Conservation (phyloP, 2,888 invertebrate genomes). For the Prionchulus punctatus region DNA sequence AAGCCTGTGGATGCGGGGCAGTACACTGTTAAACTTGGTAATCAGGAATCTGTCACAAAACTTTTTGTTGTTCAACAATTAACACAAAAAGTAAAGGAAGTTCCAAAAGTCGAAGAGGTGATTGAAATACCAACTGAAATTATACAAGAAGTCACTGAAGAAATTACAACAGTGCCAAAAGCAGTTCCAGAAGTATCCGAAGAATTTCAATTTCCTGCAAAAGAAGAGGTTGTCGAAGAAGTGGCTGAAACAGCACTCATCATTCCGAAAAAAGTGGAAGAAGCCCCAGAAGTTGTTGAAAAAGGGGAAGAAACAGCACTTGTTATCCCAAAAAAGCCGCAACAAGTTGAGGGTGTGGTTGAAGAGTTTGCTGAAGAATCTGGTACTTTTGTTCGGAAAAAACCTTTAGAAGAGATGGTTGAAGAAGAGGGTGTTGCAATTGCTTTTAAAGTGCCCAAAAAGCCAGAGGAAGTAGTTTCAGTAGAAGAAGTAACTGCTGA, state of each 20-base stretch:
- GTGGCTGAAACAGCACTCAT: not conserved
- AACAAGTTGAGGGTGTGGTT: too few relatives aligned
- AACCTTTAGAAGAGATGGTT: not conserved
- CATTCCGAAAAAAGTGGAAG: constrained; percentile 38
- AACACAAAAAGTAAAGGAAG: not conserved
- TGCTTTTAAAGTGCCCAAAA: not conserved
- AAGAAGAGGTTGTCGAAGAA: not conserved
- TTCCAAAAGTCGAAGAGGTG: not conserved
- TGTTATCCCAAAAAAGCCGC: too few relatives aligned
- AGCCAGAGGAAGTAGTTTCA: not conserved
- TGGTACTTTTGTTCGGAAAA: not conserved
- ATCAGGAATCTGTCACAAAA: not conserved
- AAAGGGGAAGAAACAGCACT: constrained; percentile 38
- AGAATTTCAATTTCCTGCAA: constrained; percentile 29
- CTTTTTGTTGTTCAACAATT: not conserved
- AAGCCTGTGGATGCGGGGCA: constrained; percentile 22
- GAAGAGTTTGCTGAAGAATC: not conserved
- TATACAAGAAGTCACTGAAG: constrained; percentile 41
- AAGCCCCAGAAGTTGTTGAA: constrained; percentile 46
- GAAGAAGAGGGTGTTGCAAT: not conserved
- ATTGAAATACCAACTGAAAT: not conserved
- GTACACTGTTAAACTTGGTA: constrained; percentile 25
- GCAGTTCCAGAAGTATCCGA: constrained; percentile 63
- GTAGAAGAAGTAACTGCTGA: not conserved
- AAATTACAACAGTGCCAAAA: constrained; percentile 61